A percentile compares a stretch with the other conserved stretches of the same genome.
Evolutionary conservation across 2,888 invertebrate genomes (phyloP).

Genomic region (Dromius quadrimaculatus): DNA sequence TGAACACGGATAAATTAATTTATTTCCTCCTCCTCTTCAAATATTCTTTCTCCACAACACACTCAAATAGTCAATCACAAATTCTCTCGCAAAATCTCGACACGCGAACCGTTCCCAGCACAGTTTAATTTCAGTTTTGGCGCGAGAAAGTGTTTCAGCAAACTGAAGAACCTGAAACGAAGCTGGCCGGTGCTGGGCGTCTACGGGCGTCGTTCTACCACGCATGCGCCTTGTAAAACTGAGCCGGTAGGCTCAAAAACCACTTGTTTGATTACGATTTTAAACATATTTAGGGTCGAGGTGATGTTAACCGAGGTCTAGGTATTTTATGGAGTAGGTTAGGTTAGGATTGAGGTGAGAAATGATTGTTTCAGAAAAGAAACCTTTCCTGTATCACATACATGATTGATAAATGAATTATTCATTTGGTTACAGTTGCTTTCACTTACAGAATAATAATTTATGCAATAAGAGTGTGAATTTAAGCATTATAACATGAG

Average conservation of each 20-base stretch:
- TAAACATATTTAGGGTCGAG: conserved; percentile 21
- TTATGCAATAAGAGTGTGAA: no score
- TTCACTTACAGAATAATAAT: no score
- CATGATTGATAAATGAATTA: no score
- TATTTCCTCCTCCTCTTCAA: no score
- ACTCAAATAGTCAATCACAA: no score
- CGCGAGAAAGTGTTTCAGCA: conserved; percentile 6
- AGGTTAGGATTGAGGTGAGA: neutral
- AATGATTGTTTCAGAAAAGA: no score
- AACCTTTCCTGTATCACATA: no score
- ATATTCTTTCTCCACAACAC: no score
- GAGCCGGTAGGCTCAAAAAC: conserved; percentile 33
- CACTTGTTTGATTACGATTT: conserved; percentile 44
- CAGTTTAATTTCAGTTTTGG: conserved; percentile 5
- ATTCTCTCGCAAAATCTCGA: neutral
- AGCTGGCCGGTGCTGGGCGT: conserved; percentile 25
- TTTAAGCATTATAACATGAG: no score
- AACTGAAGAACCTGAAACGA: conserved; percentile 24
- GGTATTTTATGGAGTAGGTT: neutral
- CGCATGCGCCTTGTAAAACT: conserved; percentile 1
- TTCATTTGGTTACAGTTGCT: no score
- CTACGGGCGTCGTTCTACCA: conserved; percentile 29
- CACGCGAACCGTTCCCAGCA: neutral
- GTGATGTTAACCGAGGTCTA: conserved; percentile 23
- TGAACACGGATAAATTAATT: no score